Evolutionary conservation across 2,113 vertebrate genomes (phyloP).

Genomic region (Lagenorhynchus albirostris): DNA sequence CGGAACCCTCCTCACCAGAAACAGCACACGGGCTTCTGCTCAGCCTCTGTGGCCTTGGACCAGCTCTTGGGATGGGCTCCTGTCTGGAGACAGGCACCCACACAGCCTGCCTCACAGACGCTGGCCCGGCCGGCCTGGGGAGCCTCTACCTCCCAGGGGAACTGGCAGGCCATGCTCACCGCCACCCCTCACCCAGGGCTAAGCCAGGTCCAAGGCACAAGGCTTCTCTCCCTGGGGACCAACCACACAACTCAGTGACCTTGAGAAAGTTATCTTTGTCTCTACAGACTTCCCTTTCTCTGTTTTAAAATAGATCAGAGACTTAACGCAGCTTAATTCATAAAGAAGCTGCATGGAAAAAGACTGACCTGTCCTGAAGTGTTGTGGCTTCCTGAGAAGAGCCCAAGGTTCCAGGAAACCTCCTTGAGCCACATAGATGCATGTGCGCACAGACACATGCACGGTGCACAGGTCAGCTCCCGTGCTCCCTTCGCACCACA

Average conservation of each 20-base stretch:
- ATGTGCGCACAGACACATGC: rapidly evolving
- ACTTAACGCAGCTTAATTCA: conserved; percentile 28
- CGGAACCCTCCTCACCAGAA: background rate
- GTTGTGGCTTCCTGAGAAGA: conserved; percentile 3
- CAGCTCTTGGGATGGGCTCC: conserved; percentile 1
- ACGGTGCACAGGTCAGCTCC: rapidly evolving
- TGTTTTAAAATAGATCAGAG: conserved; percentile 51
- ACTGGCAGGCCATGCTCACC: background rate
- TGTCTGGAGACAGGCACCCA: background rate
- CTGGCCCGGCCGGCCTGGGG: background rate
- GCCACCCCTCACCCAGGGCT: no score
- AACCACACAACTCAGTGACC: background rate
- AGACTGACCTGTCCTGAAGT: conserved; percentile 1
- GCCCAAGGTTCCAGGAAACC: background rate
- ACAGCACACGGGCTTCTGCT: background rate
- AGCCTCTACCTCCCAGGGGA: background rate
- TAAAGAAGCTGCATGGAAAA: background rate
- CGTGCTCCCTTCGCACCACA: rapidly evolving
- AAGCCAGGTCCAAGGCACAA: background rate
- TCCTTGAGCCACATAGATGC: background rate
- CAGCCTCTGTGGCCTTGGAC: background rate
- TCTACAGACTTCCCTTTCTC: conserved; percentile 41
- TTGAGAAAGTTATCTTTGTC: conserved; percentile 61
- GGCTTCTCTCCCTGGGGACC: background rate
- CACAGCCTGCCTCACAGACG: background rate